Evolutionary conservation across 2,113 vertebrate genomes (phyloP).

Genomic region (cat (Felis catus)): DNA sequence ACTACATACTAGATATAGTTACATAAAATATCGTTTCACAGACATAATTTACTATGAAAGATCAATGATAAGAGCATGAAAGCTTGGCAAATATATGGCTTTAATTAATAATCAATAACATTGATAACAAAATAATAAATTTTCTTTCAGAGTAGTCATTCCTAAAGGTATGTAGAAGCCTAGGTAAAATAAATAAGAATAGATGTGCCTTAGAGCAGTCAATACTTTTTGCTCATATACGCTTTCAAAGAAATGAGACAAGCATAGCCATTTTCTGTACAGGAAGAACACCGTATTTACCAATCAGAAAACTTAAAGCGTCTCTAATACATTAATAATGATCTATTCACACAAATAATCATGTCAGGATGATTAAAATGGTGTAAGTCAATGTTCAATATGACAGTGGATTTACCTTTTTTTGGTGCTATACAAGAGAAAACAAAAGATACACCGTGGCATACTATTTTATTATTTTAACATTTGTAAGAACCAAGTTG

Average conservation of each 20-base stretch:
- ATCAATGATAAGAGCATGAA: slow-evolving; percentile 31
- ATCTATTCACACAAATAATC: not conserved
- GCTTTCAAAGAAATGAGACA: slow-evolving; percentile 28
- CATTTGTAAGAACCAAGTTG: not conserved
- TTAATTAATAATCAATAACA: slow-evolving; percentile 79
- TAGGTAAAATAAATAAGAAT: slow-evolving; percentile 1
- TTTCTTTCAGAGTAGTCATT: slow-evolving; percentile 46
- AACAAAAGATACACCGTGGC: not conserved
- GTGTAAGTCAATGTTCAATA: not conserved
- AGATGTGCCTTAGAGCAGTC: not conserved
- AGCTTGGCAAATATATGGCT: slow-evolving; percentile 64
- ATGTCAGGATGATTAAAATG: not conserved
- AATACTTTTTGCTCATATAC: not conserved
- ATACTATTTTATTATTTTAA: not conserved
- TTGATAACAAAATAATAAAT: slow-evolving; percentile 73
- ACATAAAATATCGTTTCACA: slow-evolving; percentile 53
- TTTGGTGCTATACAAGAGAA: not conserved
- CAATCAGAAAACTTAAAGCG: not conserved
- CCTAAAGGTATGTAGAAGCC: slow-evolving; percentile 22
- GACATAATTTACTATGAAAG: not conserved
- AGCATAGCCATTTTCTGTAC: not conserved
- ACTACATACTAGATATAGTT: slow-evolving; percentile 9
- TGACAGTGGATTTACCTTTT: not conserved
- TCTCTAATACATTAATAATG: not conserved
- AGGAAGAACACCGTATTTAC: not conserved